These are phyloP conservation scores for Apistogramma diplotaenia DNA, from an alignment of 2,113 vertebrate genomes.

Conservation along the genomic window DNA sequence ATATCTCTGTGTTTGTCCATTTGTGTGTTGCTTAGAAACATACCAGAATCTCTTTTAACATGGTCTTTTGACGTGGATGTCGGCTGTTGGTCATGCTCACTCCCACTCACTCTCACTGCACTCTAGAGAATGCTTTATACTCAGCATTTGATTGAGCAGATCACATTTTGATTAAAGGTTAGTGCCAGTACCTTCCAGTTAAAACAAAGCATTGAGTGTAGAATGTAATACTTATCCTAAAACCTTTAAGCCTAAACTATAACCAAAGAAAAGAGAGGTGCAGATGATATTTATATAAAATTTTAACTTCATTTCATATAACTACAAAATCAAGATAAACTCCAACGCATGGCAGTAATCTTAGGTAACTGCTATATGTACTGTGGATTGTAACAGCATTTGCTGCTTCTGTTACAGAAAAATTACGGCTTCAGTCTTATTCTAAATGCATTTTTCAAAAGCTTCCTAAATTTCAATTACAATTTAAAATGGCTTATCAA, in stretches of 20 bases:
- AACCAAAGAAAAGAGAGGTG: neutral
- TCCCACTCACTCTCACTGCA: slow-evolving; percentile 54
- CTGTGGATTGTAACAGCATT: neutral
- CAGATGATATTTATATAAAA: neutral
- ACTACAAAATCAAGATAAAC: neutral
- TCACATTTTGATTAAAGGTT: slow-evolving; percentile 28
- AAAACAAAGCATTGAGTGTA: neutral
- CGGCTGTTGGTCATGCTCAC: slow-evolving; percentile 43
- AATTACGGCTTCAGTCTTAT: neutral
- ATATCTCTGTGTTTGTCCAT: slow-evolving; percentile 31
- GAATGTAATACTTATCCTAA: neutral
- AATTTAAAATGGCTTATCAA: neutral
- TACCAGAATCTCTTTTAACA: slow-evolving; percentile 42
- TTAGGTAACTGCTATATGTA: neutral
- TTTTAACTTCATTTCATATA: neutral
- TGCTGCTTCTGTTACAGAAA: neutral
- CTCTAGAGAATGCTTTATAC: slow-evolving; percentile 22
- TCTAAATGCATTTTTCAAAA: too few relatives aligned
- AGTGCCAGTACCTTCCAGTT: neutral
- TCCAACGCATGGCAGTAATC: neutral
- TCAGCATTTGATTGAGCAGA: slow-evolving; percentile 29
- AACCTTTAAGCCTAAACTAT: neutral
- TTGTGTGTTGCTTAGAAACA: slow-evolving; percentile 70
- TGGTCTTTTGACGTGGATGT: slow-evolving; percentile 51
- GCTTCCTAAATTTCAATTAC: too few relatives aligned